A percentile compares a stretch with the other conserved stretches of the same genome.
Conservation (phyloP, 2,113 vertebrate genomes). For the Stegastes partitus region DNA sequence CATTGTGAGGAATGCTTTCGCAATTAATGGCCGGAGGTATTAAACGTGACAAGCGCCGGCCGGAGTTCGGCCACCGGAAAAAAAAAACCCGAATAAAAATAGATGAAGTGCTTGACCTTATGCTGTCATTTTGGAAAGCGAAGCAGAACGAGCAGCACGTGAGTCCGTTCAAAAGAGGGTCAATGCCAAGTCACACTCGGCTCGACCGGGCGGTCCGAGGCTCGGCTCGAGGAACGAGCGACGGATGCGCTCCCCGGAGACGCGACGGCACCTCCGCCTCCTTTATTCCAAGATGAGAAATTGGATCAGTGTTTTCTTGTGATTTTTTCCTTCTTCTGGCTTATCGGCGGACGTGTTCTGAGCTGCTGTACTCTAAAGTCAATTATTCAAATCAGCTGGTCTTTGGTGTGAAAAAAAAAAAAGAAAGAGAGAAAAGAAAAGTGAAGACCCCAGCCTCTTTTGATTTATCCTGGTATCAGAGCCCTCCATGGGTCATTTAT, state of each 20-base stretch:
- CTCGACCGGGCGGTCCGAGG: constrained; percentile 1
- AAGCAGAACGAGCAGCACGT: constrained; percentile 32
- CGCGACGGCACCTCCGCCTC: constrained; percentile 4
- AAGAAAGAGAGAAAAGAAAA: constrained; percentile 55
- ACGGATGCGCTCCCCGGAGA: background rate
- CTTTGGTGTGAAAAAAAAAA: constrained; percentile 49
- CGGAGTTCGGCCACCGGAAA: background rate
- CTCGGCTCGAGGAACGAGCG: background rate
- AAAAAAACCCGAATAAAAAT: background rate
- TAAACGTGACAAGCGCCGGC: constrained; percentile 42
- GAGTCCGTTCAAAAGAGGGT: constrained; percentile 6
- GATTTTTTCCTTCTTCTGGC: constrained; percentile 66
- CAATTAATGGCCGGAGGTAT: constrained; percentile 63
- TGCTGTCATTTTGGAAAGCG: constrained; percentile 45
- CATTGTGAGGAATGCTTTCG: constrained; percentile 30
- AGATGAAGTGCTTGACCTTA: constrained; percentile 67
- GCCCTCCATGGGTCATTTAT: constrained; percentile 75
- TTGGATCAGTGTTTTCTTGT: constrained; percentile 52
- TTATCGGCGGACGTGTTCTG: constrained; percentile 69
- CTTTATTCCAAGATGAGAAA: constrained; percentile 48
- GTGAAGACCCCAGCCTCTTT: constrained; percentile 66
- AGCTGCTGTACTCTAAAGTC: constrained; percentile 68
- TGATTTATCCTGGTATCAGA: constrained; percentile 79
- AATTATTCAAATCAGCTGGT: constrained; percentile 82
- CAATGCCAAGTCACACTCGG: constrained; percentile 34